These are phyloP conservation scores for Rhodophaea formosa DNA, from an alignment of 2,888 invertebrate species.

Conservation along the genomic window DNA sequence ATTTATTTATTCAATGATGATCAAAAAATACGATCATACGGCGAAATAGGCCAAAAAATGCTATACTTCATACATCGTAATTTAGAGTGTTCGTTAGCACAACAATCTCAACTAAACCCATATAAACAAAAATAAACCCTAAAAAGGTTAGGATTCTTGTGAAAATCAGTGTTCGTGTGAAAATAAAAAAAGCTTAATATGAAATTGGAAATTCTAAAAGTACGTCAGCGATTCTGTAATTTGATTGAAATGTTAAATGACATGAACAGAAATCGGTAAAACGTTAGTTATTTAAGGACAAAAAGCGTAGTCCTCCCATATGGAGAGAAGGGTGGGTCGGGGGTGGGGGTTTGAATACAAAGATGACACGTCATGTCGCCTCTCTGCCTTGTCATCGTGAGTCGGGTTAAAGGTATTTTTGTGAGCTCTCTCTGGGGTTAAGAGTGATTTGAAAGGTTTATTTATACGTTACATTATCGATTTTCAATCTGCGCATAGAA, in stretches of 20 bases:
- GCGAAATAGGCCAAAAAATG: no score
- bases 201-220: background rate
- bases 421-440: background rate
- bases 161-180: no score
- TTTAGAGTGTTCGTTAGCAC: no score
- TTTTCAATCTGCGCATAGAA: background rate
- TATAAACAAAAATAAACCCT: no score
- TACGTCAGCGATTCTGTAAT: background rate
- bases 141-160: no score
- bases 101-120: no score
- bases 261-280: background rate
- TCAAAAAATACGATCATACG: no score
- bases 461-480: background rate
- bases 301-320: background rate
- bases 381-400: conserved; percentile 6
- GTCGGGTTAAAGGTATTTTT: background rate
- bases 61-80: no score
- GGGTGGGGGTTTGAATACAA: conserved; percentile 1
- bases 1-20: no score
- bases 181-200: background rate
- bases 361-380: conserved; percentile 4
- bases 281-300: conserved; percentile 1
- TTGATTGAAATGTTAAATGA: background rate
- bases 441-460: background rate
- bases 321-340: background rate